Evolutionary conservation across 23 tunicate species (phyloP).

Genomic region (Aplidium turbinatum): DNA sequence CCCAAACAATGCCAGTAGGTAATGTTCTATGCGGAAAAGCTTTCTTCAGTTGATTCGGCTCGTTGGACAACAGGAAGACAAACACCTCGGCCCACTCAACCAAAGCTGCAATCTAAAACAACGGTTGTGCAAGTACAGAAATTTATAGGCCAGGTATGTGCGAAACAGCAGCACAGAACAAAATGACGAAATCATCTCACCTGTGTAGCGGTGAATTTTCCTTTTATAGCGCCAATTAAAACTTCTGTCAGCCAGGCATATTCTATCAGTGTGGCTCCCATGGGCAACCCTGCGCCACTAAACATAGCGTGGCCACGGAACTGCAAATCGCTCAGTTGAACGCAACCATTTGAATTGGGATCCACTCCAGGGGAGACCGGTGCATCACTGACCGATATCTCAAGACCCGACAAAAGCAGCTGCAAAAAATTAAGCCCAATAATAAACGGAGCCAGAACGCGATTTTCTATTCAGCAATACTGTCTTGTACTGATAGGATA

Average conservation of each 20-base stretch:
- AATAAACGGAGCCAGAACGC: too few species aligned
- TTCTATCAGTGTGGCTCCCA: constrained; percentile 69
- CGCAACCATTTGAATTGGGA: constrained; percentile 22
- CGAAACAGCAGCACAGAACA: neutral
- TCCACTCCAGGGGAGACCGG: neutral
- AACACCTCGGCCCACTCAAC: constrained; percentile 64
- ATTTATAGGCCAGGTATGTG: constrained; percentile 4
- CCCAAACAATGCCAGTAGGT: constrained; percentile 85
- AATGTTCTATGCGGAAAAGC: constrained; percentile 56
- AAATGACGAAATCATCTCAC: constrained; percentile 18
- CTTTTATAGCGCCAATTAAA: constrained; percentile 76
- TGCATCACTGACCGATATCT: constrained; percentile 37
- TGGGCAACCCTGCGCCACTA: constrained; percentile 79
- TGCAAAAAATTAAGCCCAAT: constrained; percentile 15
- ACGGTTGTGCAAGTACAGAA: neutral
- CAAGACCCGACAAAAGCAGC: constrained; percentile 75
- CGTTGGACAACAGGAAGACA: constrained; percentile 55
- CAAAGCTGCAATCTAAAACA: constrained; percentile 52
- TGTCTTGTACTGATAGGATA: too few species aligned
- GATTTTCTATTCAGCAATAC: too few species aligned
- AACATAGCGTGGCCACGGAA: constrained; percentile 95
- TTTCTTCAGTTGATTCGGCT: constrained; percentile 38
- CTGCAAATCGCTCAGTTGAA: constrained; percentile 58
- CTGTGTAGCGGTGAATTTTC: constrained; percentile 66
- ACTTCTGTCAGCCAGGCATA: constrained; percentile 95